Base-by-base conservation (phyloP, 2,888 invertebrate genomes). In the Bombyx huttoni region DNA sequence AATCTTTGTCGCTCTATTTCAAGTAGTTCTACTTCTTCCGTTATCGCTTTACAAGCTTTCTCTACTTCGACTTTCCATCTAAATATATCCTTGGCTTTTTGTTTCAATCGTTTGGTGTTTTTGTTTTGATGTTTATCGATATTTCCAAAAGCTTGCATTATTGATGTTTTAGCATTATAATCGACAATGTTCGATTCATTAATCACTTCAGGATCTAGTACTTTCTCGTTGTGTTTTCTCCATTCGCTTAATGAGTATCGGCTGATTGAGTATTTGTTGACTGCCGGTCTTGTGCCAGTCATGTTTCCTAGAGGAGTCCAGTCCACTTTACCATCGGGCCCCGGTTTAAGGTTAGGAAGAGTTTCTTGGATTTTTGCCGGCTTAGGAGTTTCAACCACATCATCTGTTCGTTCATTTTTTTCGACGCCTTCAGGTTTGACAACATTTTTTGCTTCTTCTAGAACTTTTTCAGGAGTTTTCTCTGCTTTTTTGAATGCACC, bases 51-150 rank as follows among this genome's bases (percentile, higher is more conserved):
- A 57, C 94, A 91, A 9, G 93, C 91, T 53, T 90, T 89, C 67
- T 94, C 94, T 24, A 95, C 81, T 64, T 94, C 94, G 13, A 89
- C 90, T 80, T 94, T 94, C 94, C 94, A 94, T 61, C 92, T 90
- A 62, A 91, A 91, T 52, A 95, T 87, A 56, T 94, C 92, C 62
- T 90, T 90, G 7, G 92, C 91, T 50, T 94, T 91, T 58, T 90
- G 91, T 51, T 90, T 90, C 13, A 95, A 67, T 53, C 91, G 85
- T 56, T 91, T 91, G 0, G 91, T 92, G 55, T 92, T 93, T 58
- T 93, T 92, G 48, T 80, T 80, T 67, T 95, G 94, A 14, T 91
- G 90, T 70, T 92, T 92, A 62, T 93, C 92, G 1, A 93, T 89
- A 51, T 90, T 89, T 0, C 91, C 90, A 53, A 91, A 91, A 0